Evolutionary conservation across 2,113 vertebrate species (phyloP), one percentile per base, ranked within the genome.

Genomic region (Myotis lucifugus): DNA sequence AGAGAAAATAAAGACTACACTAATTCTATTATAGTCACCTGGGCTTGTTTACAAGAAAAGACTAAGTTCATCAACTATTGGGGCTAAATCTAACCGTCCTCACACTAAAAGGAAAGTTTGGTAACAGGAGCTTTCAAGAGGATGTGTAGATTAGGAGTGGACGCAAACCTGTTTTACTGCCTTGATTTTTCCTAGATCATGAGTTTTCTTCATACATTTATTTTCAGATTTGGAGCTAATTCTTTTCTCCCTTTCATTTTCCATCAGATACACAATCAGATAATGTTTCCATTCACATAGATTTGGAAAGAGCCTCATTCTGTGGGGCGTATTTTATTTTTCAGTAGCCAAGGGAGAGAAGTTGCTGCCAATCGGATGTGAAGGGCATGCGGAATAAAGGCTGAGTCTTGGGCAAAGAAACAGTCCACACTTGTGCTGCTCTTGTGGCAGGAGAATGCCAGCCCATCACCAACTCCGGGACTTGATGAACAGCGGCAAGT

Each of bases 401-500:
- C 59, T 81, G 91, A 74, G 76, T 79, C 81, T 81, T 8, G 77
- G 96, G 95, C 97, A 95, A 13, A 4, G 29, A 85, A 95, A 97
- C 97, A 97, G 96, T 85, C 64, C 78, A 90, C 92, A 85, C 85
- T 97, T 97, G 97, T 97, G 82, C 50, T 83, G 32, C 66, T 34
- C 77, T 90, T 40, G 82, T 78, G 73, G 69, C 72, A 81, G 40
- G 91, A 84, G 67, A 88, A 95, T 90, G 29, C 85, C 70, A 88
- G 40, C 77, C 95, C 87, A 88, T 96, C 90, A 82, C 77, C 94
- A 96, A 76, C 92, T 97, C 85, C 90, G 87, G 93, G 97, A 93
- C 79, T 91, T 48, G 66, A 85, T 92, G 90, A 84, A 86, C 81
- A 96, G 76, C 32, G 67, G 69, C n/a, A 29, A 78, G 82, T 95